Evolutionary conservation across 2,113 vertebrate genomes (phyloP).

Genomic region (cattle (Bos taurus)): DNA sequence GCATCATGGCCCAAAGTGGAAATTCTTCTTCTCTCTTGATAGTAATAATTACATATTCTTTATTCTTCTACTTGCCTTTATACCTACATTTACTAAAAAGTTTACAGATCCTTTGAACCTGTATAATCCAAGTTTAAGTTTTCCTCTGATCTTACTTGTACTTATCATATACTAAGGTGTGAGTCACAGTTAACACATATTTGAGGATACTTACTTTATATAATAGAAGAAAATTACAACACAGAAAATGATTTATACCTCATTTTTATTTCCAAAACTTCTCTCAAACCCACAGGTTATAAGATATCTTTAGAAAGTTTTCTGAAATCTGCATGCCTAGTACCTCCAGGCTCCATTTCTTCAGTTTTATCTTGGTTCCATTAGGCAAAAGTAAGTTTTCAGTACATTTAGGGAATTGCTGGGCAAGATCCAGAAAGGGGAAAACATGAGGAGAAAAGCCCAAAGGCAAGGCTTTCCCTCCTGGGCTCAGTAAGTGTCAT

Average conservation of each 20-base stretch:
- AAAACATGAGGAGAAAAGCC: not conserved
- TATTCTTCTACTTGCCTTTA: not conserved
- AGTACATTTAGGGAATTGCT: not conserved
- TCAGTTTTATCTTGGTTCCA: not conserved
- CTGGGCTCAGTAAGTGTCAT: accelerated
- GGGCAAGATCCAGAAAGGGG: not conserved
- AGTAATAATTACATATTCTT: not conserved
- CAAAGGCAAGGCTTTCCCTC: not conserved
- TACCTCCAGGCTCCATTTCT: not conserved
- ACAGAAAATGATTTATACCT: not conserved
- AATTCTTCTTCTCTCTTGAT: not conserved
- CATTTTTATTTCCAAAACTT: not conserved
- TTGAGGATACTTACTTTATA: not conserved
- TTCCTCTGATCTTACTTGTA: not conserved
- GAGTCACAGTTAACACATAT: not conserved
- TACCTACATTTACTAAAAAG: not conserved
- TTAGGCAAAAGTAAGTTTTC: not conserved
- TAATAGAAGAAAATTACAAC: not conserved
- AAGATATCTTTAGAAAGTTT: not conserved
- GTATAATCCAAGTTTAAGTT: not conserved
- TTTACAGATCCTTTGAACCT: not conserved
- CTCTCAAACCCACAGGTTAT: not conserved
- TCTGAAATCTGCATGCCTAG: not conserved
- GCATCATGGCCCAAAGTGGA: not conserved
- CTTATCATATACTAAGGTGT: not conserved